phyloP scores from a whole-genome alignment of 2,113 vertebrate species.

The Tauraco erythrolophus region DNA sequence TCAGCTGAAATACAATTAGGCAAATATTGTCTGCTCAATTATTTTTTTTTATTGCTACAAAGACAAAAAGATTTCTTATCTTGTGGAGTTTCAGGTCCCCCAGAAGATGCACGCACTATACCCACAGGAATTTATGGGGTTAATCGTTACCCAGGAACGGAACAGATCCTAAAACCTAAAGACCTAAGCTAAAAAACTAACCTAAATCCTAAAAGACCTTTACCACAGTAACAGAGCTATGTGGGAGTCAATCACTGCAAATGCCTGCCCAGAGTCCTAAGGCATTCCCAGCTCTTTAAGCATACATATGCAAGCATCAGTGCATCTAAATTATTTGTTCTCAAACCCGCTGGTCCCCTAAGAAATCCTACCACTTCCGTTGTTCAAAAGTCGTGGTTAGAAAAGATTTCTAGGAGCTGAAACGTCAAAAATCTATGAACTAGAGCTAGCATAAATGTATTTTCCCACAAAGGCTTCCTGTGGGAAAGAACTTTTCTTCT shows the following conservation, averaged over 20 bases:
- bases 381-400: neutral
- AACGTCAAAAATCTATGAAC: neutral
- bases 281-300: neutral
- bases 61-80: neutral
- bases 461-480: neutral
- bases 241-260: neutral
- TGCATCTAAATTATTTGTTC: neutral
- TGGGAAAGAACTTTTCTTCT: neutral
- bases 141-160: neutral
- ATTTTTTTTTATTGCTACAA: neutral
- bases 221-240: neutral
- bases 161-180: neutral
- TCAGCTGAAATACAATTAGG: conserved; percentile 79
- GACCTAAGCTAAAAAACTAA: no score
- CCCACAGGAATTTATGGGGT: neutral
- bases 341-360: neutral
- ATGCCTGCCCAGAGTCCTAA: neutral
- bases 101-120: neutral
- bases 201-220: no score
- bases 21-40: neutral
- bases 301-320: neutral
- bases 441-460: neutral
- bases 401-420: neutral
- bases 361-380: neutral
- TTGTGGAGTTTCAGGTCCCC: neutral